Percentiles rank a stretch among this genome's conserved stretches.
Conservation (phyloP, 2,797 vertebrate genomes). For the Pyrrhura leucotis region DNA sequence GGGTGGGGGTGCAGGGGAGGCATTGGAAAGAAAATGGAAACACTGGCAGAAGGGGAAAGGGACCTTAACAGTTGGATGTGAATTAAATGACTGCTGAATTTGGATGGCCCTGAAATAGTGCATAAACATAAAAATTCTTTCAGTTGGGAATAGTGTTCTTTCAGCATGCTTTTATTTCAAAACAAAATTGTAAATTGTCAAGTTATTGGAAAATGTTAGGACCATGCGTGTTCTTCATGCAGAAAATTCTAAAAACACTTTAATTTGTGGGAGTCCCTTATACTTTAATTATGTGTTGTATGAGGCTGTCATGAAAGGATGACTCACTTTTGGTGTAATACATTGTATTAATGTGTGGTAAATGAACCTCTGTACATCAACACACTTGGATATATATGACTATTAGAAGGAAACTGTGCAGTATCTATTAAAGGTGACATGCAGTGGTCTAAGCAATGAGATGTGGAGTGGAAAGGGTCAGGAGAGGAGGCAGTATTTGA, state of each 20-base stretch:
- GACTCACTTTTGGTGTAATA: not conserved
- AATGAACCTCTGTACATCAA: not conserved
- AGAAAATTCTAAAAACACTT: not conserved
- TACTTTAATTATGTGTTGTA: not conserved
- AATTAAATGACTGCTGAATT: not conserved
- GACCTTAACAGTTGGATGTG: not conserved
- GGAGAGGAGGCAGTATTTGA: not conserved
- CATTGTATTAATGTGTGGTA: not conserved
- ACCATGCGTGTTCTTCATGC: not conserved
- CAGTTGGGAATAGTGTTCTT: not conserved
- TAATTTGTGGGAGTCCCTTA: not conserved
- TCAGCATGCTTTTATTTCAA: not conserved
- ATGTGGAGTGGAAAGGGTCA: not conserved
- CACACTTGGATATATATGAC: not conserved
- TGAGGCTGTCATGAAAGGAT: not conserved
- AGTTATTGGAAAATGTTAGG: not conserved
- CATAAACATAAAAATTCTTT: not conserved
- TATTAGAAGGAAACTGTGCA: not conserved
- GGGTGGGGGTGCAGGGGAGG: not conserved
- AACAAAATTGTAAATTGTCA: not conserved
- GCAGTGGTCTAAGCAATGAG: not conserved
- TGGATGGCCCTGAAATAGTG: not conserved
- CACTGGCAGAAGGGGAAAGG: not conserved
- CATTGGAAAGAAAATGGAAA: not conserved
- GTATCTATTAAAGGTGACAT: not conserved